A percentile compares a stretch with the other conserved stretches of the same genome.
phyloP scores from a whole-genome alignment of 2,888 invertebrate species.

The Protophormia terraenovae region DNA sequence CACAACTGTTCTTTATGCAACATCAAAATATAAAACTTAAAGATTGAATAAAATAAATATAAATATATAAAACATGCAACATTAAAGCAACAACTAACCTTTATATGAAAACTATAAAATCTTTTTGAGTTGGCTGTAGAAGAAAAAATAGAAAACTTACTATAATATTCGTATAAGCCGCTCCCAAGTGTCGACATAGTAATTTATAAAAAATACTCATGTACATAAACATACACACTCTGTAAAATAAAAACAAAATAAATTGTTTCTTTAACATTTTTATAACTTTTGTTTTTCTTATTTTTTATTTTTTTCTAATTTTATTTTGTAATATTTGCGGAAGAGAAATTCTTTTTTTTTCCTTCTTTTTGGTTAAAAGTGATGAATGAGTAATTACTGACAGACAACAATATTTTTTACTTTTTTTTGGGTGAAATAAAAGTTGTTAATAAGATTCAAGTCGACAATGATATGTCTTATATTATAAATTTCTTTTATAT shows the following conservation, averaged over 20 bases:
- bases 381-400: slow-evolving; percentile 55
- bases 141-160: slow-evolving; percentile 27
- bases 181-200: slow-evolving; percentile 59
- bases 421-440: neutral
- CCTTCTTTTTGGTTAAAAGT: slow-evolving; percentile 23
- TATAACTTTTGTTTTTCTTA: slow-evolving; percentile 32
- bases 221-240: neutral
- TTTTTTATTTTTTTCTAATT: slow-evolving; percentile 17
- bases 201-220: slow-evolving; percentile 48
- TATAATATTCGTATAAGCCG: slow-evolving; percentile 6
- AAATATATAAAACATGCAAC: slow-evolving; percentile 40
- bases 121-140: slow-evolving; percentile 30
- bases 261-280: slow-evolving; percentile 35
- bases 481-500: neutral
- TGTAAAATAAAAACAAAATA: slow-evolving; percentile 9
- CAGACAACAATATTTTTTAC: neutral
- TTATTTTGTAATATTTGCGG: slow-evolving; percentile 58
- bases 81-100: slow-evolving; percentile 21
- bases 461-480: neutral
- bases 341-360: slow-evolving; percentile 49
- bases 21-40: neutral
- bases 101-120: slow-evolving; percentile 41
- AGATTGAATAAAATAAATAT: slow-evolving; percentile 37
- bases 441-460: neutral
- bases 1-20: slow-evolving; percentile 23